Evolutionary conservation across 2,797 vertebrate genomes (phyloP).

Genomic region (Leptoclinus maculatus): DNA sequence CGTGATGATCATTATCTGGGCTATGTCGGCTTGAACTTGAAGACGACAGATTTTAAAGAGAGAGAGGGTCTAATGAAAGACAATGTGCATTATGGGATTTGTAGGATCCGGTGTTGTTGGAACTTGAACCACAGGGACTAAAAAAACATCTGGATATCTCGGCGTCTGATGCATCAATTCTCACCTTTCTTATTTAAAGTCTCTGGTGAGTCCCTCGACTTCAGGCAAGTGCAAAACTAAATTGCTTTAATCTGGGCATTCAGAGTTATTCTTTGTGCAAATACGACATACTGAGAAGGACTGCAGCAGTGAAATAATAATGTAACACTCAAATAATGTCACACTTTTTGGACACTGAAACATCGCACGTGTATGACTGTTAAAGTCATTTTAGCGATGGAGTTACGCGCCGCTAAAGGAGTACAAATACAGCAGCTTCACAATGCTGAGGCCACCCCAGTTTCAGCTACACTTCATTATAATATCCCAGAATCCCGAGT

Average conservation of each 20-base stretch:
- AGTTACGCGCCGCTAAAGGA: not conserved
- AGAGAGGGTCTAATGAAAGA: not conserved
- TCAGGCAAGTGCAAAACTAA: not conserved
- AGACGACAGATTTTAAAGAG: not conserved
- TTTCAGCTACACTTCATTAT: not conserved
- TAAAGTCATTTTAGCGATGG: not conserved
- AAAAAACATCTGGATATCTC: not conserved
- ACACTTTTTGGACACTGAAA: not conserved
- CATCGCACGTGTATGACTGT: not conserved
- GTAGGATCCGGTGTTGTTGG: not conserved
- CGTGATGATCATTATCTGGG: not conserved
- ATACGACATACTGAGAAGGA: not conserved
- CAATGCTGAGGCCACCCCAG: not conserved
- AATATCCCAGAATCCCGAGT: not conserved
- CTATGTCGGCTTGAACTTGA: not conserved
- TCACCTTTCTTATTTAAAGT: not conserved
- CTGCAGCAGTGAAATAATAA: not conserved
- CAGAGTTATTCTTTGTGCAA: not conserved
- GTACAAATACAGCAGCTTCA: not conserved
- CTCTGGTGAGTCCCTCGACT: not conserved
- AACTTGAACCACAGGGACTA: not conserved
- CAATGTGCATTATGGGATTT: not conserved
- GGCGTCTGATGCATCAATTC: not conserved
- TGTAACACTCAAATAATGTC: not conserved
- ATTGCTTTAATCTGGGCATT: not conserved